phyloP scores from a whole-genome alignment of 2,888 invertebrate genomes.

The Athalia circularis region DNA sequence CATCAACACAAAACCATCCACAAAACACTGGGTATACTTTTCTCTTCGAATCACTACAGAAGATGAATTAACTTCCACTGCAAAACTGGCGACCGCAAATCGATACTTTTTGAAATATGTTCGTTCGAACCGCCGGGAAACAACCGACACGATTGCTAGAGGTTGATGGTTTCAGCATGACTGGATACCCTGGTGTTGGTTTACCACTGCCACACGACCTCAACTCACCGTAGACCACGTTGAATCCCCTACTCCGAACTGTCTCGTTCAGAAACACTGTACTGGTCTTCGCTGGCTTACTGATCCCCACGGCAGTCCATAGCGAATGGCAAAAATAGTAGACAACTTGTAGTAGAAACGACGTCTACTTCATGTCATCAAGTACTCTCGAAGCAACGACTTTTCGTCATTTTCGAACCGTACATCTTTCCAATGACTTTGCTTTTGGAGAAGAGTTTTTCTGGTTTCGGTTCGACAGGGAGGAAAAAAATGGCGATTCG shows the following conservation, averaged over 20 bases:
- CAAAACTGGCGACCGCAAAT: neutral
- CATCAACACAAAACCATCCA: neutral
- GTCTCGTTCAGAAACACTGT: no score
- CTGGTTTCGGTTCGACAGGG: no score
- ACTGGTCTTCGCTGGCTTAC: neutral
- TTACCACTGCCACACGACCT: neutral
- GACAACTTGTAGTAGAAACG: neutral
- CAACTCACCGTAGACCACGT: constrained; percentile 27
- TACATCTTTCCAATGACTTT: no score
- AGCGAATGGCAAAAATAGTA: constrained; percentile 13
- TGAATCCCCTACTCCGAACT: constrained; percentile 22
- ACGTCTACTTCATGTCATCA: neutral
- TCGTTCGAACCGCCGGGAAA: no score
- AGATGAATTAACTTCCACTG: neutral
- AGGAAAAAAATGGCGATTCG: no score
- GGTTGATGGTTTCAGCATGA: constrained; percentile 42
- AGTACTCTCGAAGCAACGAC: constrained; percentile 2
- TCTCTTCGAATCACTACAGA: no score
- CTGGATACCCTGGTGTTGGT: constrained; percentile 37
- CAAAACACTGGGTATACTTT: neutral
- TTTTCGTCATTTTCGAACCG: no score
- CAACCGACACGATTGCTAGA: neutral
- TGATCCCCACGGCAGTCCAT: neutral
- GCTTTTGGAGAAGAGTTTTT: no score
- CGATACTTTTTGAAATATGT: neutral